Percentiles rank a stretch among this genome's conserved stretches.
Evolutionary conservation across 2,113 vertebrate genomes (phyloP).

Genomic region (Motacilla alba): DNA sequence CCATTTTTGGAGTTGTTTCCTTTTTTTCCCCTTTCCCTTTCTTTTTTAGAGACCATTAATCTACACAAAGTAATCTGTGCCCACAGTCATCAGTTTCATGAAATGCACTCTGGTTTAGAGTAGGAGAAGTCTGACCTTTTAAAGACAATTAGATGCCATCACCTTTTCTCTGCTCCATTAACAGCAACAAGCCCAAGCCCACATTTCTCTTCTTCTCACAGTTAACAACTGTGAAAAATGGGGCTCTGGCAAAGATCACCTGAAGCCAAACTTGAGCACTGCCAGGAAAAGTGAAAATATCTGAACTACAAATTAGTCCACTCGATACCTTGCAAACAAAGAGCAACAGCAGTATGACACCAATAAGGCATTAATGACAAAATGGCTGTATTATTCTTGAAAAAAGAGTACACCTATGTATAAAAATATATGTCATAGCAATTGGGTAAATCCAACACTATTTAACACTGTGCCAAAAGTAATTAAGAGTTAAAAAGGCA

Average conservation of each 20-base stretch:
- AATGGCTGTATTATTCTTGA: conserved; percentile 48
- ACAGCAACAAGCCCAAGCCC: not conserved
- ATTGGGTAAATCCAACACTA: conserved; percentile 56
- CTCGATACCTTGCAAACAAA: conserved; percentile 14
- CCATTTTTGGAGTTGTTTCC: conserved; percentile 1
- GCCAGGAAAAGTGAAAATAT: conserved; percentile 6
- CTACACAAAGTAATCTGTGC: conserved; percentile 19
- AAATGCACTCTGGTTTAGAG: not conserved
- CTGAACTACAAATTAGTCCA: conserved; percentile 5
- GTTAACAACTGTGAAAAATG: conserved; percentile 47
- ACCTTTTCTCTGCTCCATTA: not conserved
- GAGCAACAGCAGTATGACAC: conserved; percentile 55
- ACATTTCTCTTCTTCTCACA: not conserved
- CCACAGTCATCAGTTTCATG: not conserved
- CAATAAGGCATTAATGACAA: conserved; percentile 65
- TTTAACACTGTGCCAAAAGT: conserved; percentile 53
- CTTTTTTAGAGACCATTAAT: not conserved
- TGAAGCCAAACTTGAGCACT: conserved; percentile 15
- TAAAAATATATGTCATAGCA: conserved; percentile 63
- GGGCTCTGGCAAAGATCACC: conserved; percentile 29
- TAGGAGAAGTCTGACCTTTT: conserved; percentile 13
- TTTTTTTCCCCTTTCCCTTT: not conserved
- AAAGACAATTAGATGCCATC: conserved; percentile 18
- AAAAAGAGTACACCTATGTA: conserved; percentile 58
- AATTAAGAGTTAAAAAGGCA: conserved; percentile 59